phyloP scores from a whole-genome alignment of 2,113 vertebrate genomes.

The Sorex araneus region DNA sequence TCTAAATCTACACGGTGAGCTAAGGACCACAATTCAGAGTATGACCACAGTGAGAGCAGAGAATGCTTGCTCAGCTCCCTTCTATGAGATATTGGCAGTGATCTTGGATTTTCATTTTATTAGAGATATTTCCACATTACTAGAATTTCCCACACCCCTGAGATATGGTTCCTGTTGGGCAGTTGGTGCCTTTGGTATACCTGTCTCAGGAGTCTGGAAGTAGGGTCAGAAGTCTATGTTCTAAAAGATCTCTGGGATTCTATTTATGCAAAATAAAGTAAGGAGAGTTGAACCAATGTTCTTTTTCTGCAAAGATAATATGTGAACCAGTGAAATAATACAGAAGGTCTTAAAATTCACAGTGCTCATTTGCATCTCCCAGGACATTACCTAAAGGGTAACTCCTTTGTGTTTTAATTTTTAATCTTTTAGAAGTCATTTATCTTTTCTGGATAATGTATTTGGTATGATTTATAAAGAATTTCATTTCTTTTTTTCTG shows the following conservation, averaged over 20 bases:
- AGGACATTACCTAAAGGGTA: not conserved
- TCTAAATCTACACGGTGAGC: not conserved
- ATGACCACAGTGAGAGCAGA: not conserved
- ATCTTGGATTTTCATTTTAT: no score
- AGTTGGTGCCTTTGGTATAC: not conserved
- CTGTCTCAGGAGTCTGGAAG: not conserved
- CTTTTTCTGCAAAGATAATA: not conserved
- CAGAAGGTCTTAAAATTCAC: not conserved
- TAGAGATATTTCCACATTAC: no score
- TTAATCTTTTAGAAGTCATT: slow-evolving; percentile 28
- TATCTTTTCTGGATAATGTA: not conserved
- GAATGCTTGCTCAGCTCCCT: not conserved
- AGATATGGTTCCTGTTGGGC: not conserved
- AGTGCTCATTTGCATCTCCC: not conserved
- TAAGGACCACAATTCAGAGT: not conserved
- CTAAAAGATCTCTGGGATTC: not conserved
- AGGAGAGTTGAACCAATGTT: not conserved
- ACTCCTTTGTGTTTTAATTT: slow-evolving; percentile 1
- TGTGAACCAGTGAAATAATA: not conserved
- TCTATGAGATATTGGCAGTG: not conserved
- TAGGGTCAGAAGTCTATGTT: not conserved
- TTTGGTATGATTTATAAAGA: slow-evolving; percentile 20
- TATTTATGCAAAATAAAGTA: not conserved
- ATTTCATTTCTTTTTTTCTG: not conserved
- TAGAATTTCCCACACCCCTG: not conserved